These are phyloP conservation scores for Bostrychus sinensis DNA, from an alignment of 2,113 vertebrate genomes.

Conservation along the genomic window DNA sequence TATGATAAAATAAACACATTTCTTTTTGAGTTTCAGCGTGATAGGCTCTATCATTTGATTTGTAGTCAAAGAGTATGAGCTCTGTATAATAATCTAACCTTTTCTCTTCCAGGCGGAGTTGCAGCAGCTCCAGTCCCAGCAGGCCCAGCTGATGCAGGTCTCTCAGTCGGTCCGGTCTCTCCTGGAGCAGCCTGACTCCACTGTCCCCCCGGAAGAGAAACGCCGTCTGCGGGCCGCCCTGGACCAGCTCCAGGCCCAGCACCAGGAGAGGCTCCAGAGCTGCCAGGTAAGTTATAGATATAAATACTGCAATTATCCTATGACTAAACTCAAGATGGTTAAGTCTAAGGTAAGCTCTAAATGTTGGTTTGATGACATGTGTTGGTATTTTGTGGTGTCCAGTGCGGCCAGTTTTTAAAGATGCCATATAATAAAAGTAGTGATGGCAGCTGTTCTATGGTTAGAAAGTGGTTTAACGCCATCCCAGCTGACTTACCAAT, in stretches of 20 bases:
- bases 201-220: slow-evolving; percentile 81
- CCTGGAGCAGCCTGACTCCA: slow-evolving; percentile 85
- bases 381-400: too few relatives aligned
- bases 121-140: slow-evolving; percentile 90
- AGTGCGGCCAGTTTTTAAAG: too few relatives aligned
- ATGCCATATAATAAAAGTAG: too few relatives aligned
- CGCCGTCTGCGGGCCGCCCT: slow-evolving; percentile 79
- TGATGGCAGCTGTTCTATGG: too few relatives aligned
- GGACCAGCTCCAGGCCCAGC: slow-evolving; percentile 82
- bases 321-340: neutral
- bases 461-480: too few relatives aligned
- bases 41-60: too few relatives aligned
- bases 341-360: too few relatives aligned
- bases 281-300: slow-evolving; percentile 81
- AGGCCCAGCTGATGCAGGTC: slow-evolving; percentile 88
- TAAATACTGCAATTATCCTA: too few relatives aligned
- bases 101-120: slow-evolving; percentile 78
- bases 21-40: too few relatives aligned
- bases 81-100: neutral
- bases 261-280: slow-evolving; percentile 76
- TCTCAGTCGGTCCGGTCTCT: slow-evolving; percentile 87
- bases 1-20: too few relatives aligned
- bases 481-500: too few relatives aligned
- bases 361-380: too few relatives aligned
- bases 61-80: neutral